Base-by-base conservation (phyloP, 2,797 vertebrate genomes). In the Chanos chanos region DNA sequence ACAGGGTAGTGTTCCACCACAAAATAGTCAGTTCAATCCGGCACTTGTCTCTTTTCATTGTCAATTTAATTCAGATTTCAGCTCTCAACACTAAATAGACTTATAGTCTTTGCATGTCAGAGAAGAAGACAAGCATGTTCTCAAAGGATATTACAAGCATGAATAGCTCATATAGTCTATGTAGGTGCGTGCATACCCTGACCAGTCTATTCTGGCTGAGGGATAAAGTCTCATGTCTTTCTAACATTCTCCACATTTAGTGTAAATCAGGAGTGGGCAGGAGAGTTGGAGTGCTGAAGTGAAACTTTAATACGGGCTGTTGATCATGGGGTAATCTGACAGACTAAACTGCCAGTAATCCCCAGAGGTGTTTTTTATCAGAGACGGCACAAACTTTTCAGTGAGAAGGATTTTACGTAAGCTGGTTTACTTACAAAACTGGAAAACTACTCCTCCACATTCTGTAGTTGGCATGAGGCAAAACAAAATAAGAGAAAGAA, bases 361-460 rank as follows among this genome's bases (percentile, higher is more conserved):
- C 71, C 54, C 45, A 50, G 54, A 37, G 60, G 68, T 70, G 54
- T 64, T 70, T 70, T 63, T 70, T 49, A 51, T n/a, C 28, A 4
- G 71, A 62, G 62, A 37, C 74, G 75, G 68, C 25, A 25, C 61
- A 79, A 74, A 66, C 67, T 72, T 71, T 60, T 58, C 75, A 70
- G 9, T 25, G 64, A 47, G 15, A 5, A 37, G 63, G 47, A 66
- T 52, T 75, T 83, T 68, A 55, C 25, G 63, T 58, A 68, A 76
- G 56, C 78, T 72, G 68, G 77, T 71, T 77, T 69, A 64, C 76
- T 83, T 81, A 84, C 50, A 66, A 60, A 80, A 80, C 77, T 73
- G 72, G 75, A 80, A 82, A 68, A 74, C 39, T 21, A 37, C 52
- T 69, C n/a, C 47, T 62, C 57, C 15, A n/a, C 41, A 27, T 34